phyloP scores from a whole-genome alignment of 1,140 invertebrate genomes.

The Drosophila nigrodunni region DNA sequence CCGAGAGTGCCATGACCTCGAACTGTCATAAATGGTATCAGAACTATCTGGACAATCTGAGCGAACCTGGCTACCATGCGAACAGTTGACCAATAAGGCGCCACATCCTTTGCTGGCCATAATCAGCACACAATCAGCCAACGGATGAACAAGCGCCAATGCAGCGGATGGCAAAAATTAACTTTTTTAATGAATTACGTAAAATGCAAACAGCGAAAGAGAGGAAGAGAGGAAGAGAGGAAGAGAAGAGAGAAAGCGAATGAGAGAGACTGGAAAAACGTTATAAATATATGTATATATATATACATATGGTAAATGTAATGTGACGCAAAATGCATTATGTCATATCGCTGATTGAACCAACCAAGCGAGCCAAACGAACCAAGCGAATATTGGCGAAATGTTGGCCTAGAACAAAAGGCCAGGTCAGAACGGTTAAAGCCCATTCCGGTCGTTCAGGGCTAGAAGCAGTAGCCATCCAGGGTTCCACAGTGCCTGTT shows the following conservation, averaged over 20 bases:
- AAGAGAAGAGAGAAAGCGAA: neutral
- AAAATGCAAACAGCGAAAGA: conserved; percentile 18
- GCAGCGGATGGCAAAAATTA: conserved; percentile 77
- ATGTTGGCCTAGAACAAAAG: conserved; percentile 77
- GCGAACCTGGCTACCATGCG: conserved; percentile 15
- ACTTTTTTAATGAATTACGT: conserved; percentile 81
- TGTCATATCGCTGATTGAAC: conserved; percentile 81
- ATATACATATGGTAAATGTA: conserved; percentile 60
- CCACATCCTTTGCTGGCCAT: conserved; percentile 72
- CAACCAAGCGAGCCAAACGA: conserved; percentile 57
- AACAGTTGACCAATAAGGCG: conserved; percentile 61
- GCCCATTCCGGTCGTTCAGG: neutral
- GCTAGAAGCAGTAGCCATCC: neutral
- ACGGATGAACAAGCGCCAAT: conserved; percentile 52
- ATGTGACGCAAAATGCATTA: conserved; percentile 79
- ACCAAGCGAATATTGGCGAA: conserved; percentile 55
- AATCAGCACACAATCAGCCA: conserved; percentile 74
- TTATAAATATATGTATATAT: neutral
- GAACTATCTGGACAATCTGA: conserved; percentile 43
- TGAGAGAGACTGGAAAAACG: conserved; percentile 15
- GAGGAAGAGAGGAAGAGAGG: neutral
- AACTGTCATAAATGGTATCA: conserved; percentile 55
- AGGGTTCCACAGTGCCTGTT: conserved; percentile 31
- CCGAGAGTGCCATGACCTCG: conserved; percentile 48
- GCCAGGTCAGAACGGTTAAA: conserved; percentile 18